Conservation (phyloP, 1,140 invertebrate genomes). For the Papilio dardanus region DNA sequence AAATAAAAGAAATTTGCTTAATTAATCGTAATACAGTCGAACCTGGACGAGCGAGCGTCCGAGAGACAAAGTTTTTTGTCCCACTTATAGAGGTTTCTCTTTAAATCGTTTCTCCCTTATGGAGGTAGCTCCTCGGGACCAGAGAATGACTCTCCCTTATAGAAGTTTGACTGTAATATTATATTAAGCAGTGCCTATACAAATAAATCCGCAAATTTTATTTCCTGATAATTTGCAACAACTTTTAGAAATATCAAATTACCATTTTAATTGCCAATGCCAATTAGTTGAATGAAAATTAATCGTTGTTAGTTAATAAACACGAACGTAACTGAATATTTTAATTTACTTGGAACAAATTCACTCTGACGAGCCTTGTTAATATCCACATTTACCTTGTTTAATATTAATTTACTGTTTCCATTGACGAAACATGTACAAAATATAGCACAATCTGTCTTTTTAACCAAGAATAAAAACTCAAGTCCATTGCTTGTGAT, state of each 20-base stretch:
- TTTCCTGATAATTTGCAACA: background rate
- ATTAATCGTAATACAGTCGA: too few species aligned
- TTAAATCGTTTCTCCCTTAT: too few species aligned
- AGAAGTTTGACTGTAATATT: too few species aligned
- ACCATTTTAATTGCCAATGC: conserved; percentile 3
- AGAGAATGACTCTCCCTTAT: too few species aligned
- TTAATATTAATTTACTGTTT: background rate
- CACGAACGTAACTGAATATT: background rate
- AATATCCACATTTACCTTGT: background rate
- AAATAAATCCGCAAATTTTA: background rate
- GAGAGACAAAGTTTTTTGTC: too few species aligned
- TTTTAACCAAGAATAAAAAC: too few species aligned
- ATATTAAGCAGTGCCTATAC: background rate
- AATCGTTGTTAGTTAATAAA: conserved; percentile 2
- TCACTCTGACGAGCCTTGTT: background rate
- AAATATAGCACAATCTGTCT: too few species aligned
- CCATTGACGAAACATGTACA: background rate
- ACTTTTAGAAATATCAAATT: background rate
- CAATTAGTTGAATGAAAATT: conserved; percentile 16
- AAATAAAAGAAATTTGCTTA: too few species aligned
- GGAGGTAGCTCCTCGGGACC: too few species aligned
- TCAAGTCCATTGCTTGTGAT: too few species aligned
- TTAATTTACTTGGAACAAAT: background rate
- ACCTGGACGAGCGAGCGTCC: too few species aligned
- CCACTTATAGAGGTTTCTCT: too few species aligned